These are phyloP conservation scores for Brienomyrus longianalis DNA, from an alignment of 2,113 vertebrate species.

Conservation along the genomic window DNA sequence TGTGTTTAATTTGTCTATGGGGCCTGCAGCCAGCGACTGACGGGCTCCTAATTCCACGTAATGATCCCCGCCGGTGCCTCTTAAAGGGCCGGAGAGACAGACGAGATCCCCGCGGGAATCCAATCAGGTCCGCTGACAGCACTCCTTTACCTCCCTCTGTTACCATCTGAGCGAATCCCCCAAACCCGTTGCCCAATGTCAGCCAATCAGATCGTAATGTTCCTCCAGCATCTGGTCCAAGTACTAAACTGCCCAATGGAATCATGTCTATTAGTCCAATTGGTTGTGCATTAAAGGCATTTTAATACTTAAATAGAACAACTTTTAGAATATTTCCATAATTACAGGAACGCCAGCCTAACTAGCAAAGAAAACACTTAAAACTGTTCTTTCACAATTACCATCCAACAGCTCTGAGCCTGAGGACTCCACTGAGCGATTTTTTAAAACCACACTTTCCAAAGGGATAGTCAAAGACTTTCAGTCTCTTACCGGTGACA, in stretches of 20 bases:
- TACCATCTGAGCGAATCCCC: not conserved
- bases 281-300: not conserved
- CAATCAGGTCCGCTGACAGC: not conserved
- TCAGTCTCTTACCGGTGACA: slow-evolving; percentile 14
- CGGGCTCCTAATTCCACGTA: slow-evolving; percentile 48
- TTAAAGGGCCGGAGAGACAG: slow-evolving; percentile 38
- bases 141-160: not conserved
- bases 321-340: not conserved
- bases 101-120: slow-evolving; percentile 34
- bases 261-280: not conserved
- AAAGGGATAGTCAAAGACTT: not conserved
- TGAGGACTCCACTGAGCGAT: not conserved
- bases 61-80: slow-evolving; percentile 38
- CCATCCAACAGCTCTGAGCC: not conserved
- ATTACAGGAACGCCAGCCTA: slow-evolving; percentile 5
- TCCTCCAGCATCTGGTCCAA: not conserved
- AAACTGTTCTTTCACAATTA: slow-evolving; percentile 4
- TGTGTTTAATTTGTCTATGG: slow-evolving; percentile 54
- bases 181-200: not conserved
- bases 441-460: not conserved
- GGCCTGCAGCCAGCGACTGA: slow-evolving; percentile 52
- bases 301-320: slow-evolving; percentile 1
- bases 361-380: not conserved
- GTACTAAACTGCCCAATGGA: not conserved
- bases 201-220: not conserved